Conservation (phyloP, 2,113 vertebrate genomes). For the Ceyx melanurus region DNA sequence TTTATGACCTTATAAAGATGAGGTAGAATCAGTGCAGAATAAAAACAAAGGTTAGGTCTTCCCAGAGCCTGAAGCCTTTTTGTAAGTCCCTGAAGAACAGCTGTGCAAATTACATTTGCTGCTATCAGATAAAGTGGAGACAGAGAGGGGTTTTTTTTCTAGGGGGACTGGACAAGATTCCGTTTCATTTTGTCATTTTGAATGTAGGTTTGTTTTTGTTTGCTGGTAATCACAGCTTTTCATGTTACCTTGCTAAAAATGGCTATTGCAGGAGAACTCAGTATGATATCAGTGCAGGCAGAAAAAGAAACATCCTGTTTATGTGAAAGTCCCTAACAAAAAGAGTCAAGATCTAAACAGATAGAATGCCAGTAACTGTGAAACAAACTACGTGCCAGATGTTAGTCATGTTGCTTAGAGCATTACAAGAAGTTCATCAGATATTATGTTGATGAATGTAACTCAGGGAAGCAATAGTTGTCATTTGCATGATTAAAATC, state of each 20-base stretch:
- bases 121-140: slow-evolving; percentile 49
- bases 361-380: slow-evolving; percentile 39
- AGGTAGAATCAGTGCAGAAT: slow-evolving; percentile 39
- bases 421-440: slow-evolving; percentile 28
- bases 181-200: slow-evolving; percentile 57
- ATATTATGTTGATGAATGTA: slow-evolving; percentile 5
- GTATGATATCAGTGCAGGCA: slow-evolving; percentile 11
- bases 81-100: slow-evolving; percentile 57
- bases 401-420: slow-evolving; percentile 28
- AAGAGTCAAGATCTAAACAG: slow-evolving; percentile 55
- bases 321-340: slow-evolving; percentile 53
- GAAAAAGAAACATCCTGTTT: slow-evolving; percentile 67
- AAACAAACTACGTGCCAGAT: slow-evolving; percentile 48
- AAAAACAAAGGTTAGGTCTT: slow-evolving; percentile 58
- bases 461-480: not conserved
- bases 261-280: slow-evolving; percentile 19
- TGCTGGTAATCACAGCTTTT: slow-evolving; percentile 26
- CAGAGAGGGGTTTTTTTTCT: slow-evolving; percentile 42
- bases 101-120: slow-evolving; percentile 73
- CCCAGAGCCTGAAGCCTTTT: slow-evolving; percentile 54
- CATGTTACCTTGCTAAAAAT: slow-evolving; percentile 59
- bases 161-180: slow-evolving; percentile 57
- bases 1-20: slow-evolving; percentile 58
- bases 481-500: slow-evolving; percentile 55
- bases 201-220: slow-evolving; percentile 63